Conservation (phyloP, 37 sponge, comb jelly and placozoan species). For the Bolinopsis microptera region DNA sequence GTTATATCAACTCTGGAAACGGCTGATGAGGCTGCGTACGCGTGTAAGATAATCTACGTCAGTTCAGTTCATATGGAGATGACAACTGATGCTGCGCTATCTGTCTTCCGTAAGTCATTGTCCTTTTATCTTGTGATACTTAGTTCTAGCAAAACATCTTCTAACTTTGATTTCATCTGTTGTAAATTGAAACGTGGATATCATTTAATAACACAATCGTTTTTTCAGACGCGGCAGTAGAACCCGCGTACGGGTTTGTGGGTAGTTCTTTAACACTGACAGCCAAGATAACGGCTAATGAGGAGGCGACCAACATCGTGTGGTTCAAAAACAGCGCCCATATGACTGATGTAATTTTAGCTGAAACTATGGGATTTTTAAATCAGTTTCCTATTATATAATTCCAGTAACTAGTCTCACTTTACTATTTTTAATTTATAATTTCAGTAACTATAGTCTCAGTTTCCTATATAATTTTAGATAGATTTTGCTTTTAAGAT, state of each 20-base stretch:
- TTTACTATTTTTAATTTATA: too few species aligned
- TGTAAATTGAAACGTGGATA: too few species aligned
- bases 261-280: background rate
- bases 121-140: too few species aligned
- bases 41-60: background rate
- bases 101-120: background rate
- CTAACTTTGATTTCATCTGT: background rate
- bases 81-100: background rate
- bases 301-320: background rate
- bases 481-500: too few species aligned
- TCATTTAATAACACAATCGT: too few species aligned
- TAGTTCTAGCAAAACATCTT: too few species aligned
- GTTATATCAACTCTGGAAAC: background rate
- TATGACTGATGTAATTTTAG: background rate
- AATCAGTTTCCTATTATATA: too few species aligned
- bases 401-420: too few species aligned
- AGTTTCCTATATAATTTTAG: too few species aligned
- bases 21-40: background rate
- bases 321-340: background rate
- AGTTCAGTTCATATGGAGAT: background rate
- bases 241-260: background rate
- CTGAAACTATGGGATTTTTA: too few species aligned
- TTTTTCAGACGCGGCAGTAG: background rate
- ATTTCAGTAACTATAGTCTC: too few species aligned
- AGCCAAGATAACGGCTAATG: background rate